Base-by-base conservation (phyloP, 2,888 invertebrate species). In the Drosophila multiciliata region DNA sequence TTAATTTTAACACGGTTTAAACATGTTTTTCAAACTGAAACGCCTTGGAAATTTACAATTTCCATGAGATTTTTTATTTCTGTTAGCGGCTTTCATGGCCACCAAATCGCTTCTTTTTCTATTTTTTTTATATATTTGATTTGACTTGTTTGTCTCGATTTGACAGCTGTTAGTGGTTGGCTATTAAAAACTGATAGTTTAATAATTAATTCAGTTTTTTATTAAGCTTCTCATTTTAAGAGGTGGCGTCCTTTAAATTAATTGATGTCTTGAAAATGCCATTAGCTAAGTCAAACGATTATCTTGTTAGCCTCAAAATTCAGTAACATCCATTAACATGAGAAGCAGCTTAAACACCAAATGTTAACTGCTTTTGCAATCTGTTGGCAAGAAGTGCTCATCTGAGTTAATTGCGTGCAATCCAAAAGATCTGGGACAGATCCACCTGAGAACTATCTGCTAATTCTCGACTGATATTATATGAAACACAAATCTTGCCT, bases 21-120 rank as follows among this genome's bases (percentile, higher is more conserved):
- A 73, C 59, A 48, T 17, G 73, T 55, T 59, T 64, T 4, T 29
- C 38, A 40, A 20, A 0, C 15, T 20, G 3, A 23, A 60, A 35
- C 29, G 48, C 76, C 69, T 78, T 76, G 74, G 40, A 73, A 73
- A 76, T 76, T 73, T 62, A 64, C 68, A 73, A 68, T 64, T 68
- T 64, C 57, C 62, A 42, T 59, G 38, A 60, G 40, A 61, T 40
- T 45, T 45, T 45, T 45, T 4, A n/a, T 15, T 23, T 26, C 17
- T 52, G 3, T 62, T 59, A 35, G 60, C 72, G 59, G 36, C 71
- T 49, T 23, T 59, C 77, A 72, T 26, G 75, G 75, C 40, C 75
- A 54, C 8, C 29, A 53, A 45, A 63, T 45, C 55, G 29, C 33
- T 15, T 35, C 38, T 62, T 36, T 32, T 55, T 15, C n/a, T 2